phyloP scores from a whole-genome alignment of 2,888 invertebrate species.

The Listrodromus nycthemerus region DNA sequence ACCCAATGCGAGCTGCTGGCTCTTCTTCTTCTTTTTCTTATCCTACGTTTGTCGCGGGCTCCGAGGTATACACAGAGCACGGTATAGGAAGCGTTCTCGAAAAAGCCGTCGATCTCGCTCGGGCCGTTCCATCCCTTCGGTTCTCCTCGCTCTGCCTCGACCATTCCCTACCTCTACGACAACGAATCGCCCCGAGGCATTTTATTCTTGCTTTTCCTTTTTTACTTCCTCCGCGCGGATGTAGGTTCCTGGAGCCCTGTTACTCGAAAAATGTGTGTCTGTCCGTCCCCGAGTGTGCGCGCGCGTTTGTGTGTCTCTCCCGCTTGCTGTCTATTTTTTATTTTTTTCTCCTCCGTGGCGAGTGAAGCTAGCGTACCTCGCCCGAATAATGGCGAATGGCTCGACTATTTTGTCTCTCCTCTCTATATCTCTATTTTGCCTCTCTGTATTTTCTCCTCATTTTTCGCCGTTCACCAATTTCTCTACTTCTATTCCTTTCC shows the following conservation, averaged over 20 bases:
- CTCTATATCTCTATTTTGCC: not conserved
- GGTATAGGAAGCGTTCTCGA: conserved; percentile 34
- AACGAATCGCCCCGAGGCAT: conserved; percentile 56
- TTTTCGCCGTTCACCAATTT: conserved; percentile 55
- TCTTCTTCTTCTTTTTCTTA: conserved; percentile 20
- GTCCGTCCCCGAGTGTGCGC: not conserved
- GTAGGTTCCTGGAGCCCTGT: conserved; percentile 46
- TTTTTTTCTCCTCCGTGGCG: conserved; percentile 33
- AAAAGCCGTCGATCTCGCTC: conserved; percentile 52
- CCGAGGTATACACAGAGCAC: conserved; percentile 16
- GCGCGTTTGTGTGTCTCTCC: conserved; percentile 4
- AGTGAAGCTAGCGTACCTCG: conserved; percentile 46
- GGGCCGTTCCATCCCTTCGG: conserved; percentile 25
- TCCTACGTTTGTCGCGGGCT: conserved; percentile 22
- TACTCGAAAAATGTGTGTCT: conserved; percentile 45
- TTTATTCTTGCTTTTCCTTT: conserved; percentile 45
- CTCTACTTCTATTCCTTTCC: conserved; percentile 47
- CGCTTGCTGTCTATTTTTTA: not conserved
- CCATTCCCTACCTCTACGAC: conserved; percentile 23
- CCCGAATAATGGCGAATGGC: conserved; percentile 40
- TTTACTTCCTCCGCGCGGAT: conserved; percentile 27
- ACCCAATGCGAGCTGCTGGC: not conserved
- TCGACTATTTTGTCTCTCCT: conserved; percentile 36
- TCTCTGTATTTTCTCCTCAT: conserved; percentile 28
- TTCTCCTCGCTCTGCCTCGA: conserved; percentile 27